phyloP scores from a whole-genome alignment of 2,888 invertebrate genomes.

The Malthinus seriepunctatus region DNA sequence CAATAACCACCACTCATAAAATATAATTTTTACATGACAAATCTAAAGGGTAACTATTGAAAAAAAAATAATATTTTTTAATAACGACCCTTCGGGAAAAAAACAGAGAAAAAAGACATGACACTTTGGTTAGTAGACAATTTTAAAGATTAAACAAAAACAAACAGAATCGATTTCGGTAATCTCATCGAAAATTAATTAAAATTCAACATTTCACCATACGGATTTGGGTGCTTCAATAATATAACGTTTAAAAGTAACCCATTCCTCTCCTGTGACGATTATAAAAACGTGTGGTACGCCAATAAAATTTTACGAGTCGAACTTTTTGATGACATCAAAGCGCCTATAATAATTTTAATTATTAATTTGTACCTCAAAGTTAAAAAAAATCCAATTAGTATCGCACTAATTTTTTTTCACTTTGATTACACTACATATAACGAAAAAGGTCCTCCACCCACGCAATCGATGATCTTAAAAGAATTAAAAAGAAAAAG shows the following conservation, averaged over 20 bases:
- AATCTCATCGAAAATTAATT: slow-evolving; percentile 1
- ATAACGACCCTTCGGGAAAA: not conserved
- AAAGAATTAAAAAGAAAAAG: too few relatives aligned
- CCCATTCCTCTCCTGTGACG: not conserved
- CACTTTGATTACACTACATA: too few relatives aligned
- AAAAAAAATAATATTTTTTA: not conserved
- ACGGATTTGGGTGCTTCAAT: not conserved
- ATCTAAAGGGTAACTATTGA: slow-evolving; percentile 3
- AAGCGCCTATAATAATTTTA: not conserved
- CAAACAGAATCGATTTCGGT: slow-evolving; percentile 3
- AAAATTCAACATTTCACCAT: not conserved
- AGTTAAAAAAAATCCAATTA: not conserved
- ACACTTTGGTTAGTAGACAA: not conserved
- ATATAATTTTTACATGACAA: slow-evolving; percentile 23
- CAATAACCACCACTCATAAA: slow-evolving; percentile 18
- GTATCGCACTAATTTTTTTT: not conserved
- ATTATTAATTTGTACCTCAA: not conserved
- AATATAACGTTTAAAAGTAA: not conserved
- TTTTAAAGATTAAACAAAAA: not conserved
- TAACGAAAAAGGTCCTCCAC: too few relatives aligned
- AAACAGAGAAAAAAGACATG: too few relatives aligned
- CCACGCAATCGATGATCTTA: too few relatives aligned
- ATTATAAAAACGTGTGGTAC: not conserved
- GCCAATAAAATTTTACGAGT: not conserved
- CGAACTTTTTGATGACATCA: not conserved